A percentile compares a stretch with the other conserved stretches of the same genome.
Conservation (phyloP, 1,140 invertebrate genomes). For the Philopotamus ludificatus region DNA sequence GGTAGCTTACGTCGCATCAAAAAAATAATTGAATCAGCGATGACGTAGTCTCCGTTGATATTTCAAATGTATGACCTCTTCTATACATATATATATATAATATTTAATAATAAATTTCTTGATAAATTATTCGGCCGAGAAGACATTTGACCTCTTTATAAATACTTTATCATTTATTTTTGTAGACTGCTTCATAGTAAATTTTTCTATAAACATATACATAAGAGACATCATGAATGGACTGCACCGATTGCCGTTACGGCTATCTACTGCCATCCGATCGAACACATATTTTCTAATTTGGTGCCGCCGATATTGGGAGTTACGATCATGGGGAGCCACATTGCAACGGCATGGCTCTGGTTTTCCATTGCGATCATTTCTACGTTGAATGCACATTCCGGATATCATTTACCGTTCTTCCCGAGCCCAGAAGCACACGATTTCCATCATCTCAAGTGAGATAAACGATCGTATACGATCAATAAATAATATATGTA, state of each 20-base stretch:
- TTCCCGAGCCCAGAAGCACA: constrained; percentile 88
- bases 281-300: constrained; percentile 85
- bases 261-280: constrained; percentile 82
- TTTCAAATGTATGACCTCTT: too few relatives aligned
- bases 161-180: too few relatives aligned
- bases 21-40: not conserved
- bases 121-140: too few relatives aligned
- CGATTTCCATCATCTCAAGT: constrained; percentile 90
- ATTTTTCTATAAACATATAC: constrained; percentile 77
- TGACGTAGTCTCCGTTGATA: too few relatives aligned
- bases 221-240: constrained; percentile 87
- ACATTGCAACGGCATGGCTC: constrained; percentile 79
- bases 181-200: constrained; percentile 73
- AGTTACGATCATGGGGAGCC: constrained; percentile 76
- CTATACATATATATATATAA: not conserved
- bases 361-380: constrained; percentile 80
- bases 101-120: too few relatives aligned
- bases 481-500: constrained; percentile 10
- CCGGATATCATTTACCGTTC: constrained; percentile 86
- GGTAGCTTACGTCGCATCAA: not conserved
- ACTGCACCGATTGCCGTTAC: constrained; percentile 82
- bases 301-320: constrained; percentile 77
- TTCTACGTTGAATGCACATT: constrained; percentile 82
- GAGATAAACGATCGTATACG: constrained; percentile 46
- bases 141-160: too few relatives aligned